Conservation (phyloP, 2,113 vertebrate genomes). For the Cephalopterus ornatus region DNA sequence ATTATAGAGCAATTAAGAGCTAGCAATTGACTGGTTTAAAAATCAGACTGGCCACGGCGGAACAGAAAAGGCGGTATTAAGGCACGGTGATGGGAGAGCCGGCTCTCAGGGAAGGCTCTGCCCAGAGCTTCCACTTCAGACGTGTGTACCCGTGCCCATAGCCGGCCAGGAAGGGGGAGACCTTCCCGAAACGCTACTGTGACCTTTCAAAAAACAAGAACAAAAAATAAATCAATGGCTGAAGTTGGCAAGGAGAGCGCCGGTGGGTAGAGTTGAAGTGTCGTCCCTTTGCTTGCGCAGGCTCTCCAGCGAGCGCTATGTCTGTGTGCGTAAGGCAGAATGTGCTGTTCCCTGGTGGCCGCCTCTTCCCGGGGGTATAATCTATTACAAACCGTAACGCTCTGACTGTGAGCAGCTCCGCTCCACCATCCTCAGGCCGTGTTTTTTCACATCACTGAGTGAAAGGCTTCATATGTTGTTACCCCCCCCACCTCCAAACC, state of each 20-base stretch:
- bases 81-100: rapidly evolving
- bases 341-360: constrained; percentile 44
- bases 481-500: not conserved
- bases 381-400: constrained; percentile 26
- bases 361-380: constrained; percentile 37
- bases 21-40: not conserved
- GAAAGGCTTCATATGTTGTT: constrained; percentile 65
- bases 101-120: not conserved
- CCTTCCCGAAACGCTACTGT: not conserved
- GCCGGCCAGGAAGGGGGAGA: not conserved
- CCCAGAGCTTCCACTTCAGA: not conserved
- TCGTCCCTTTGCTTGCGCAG: not conserved
- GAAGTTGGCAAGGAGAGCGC: not conserved
- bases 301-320: not conserved
- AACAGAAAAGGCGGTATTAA: too few species aligned
- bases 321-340: not conserved
- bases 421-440: not conserved
- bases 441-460: constrained; percentile 23
- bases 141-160: not conserved
- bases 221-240: not conserved
- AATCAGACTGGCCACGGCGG: not conserved
- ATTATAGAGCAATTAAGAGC: not conserved
- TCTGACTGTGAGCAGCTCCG: not conserved
- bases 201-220: not conserved
- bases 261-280: too few species aligned